Conservation (phyloP, 2,797 vertebrate species). For the Botia almorhae region DNA sequence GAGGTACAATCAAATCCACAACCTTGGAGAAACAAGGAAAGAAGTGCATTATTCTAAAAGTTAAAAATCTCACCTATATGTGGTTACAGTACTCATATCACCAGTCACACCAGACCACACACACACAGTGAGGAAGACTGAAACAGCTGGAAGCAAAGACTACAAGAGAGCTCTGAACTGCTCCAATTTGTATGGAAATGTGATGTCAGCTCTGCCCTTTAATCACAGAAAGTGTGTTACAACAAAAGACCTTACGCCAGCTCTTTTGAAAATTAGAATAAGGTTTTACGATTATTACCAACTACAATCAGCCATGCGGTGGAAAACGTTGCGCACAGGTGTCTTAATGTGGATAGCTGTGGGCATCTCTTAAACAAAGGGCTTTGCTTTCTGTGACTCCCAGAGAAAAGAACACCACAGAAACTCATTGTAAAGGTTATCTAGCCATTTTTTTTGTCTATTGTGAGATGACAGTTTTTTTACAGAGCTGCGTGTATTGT, state of each 20-base stretch:
- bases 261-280: slow-evolving; percentile 64
- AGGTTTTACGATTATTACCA: slow-evolving; percentile 73
- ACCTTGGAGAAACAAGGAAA: slow-evolving; percentile 75
- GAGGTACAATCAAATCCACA: slow-evolving; percentile 84
- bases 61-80: slow-evolving; percentile 24
- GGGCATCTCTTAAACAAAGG: slow-evolving; percentile 56
- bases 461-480: neutral
- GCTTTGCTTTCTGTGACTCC: slow-evolving; percentile 34
- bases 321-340: slow-evolving; percentile 67
- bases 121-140: neutral
- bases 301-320: slow-evolving; percentile 76
- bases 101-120: slow-evolving; percentile 13
- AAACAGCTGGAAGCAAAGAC: slow-evolving; percentile 65
- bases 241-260: slow-evolving; percentile 74
- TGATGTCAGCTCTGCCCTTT: slow-evolving; percentile 74
- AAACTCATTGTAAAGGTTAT: slow-evolving; percentile 53
- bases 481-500: slow-evolving; percentile 7
- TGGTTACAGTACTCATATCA: slow-evolving; percentile 44
- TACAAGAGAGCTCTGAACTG: slow-evolving; percentile 66
- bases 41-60: slow-evolving; percentile 46
- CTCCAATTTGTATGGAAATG: slow-evolving; percentile 79
- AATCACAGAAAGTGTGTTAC: slow-evolving; percentile 70
- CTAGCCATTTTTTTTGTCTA: slow-evolving; percentile 23
- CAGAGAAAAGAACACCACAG: slow-evolving; percentile 45
- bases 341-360: slow-evolving; percentile 57